Base-by-base conservation (phyloP, 2,888 invertebrate genomes). In the Brenthis hecate region DNA sequence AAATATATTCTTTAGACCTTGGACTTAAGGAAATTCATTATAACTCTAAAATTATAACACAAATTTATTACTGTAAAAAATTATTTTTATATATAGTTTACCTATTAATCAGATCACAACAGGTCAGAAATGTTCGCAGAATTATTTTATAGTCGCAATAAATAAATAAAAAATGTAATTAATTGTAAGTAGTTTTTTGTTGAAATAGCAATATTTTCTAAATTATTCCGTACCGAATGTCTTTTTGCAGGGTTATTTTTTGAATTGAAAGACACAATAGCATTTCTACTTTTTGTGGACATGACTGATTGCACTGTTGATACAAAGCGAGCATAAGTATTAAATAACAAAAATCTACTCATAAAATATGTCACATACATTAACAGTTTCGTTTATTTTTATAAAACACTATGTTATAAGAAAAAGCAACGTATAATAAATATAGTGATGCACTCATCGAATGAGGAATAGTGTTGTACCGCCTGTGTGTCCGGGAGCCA, bases 251-350 rank as follows among this genome's bases (percentile, higher is more conserved):
- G 68, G 64, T 64, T 69, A 74, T 73, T 72, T 11, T 11, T 72
- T 85, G 84, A 71, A 77, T 75, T 74, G 76, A 73, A 80, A 80
- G 81, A 80, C 83, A 79, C 77, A 89, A 87, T 81, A 81, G 66
- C 81, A 81, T 80, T 85, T 84, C 85, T 85, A 84, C 84, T 85
- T 87, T 85, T 84, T 88, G 86, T 88, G 84, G 84, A 86, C 89
- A 87, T 90, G 89, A 90, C 86, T 90, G 89, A 91, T 91, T 87
- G 87, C 86, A 81, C 85, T 84, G 83, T 79, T 78, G 84, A 81
- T 82, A 88, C 88, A 86, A 88, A 11, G 36, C 36, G 2, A 43
- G 36, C 36, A 8, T 43, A 43, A 43, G 11, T 11, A 43, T 43
- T 43, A 43, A 43, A 43, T 43, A 43, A 43, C 8, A 43, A 43